These are phyloP conservation scores for Parotocinclus haroldoi DNA, from an alignment of 2,797 vertebrate species.

Conservation along the genomic window DNA sequence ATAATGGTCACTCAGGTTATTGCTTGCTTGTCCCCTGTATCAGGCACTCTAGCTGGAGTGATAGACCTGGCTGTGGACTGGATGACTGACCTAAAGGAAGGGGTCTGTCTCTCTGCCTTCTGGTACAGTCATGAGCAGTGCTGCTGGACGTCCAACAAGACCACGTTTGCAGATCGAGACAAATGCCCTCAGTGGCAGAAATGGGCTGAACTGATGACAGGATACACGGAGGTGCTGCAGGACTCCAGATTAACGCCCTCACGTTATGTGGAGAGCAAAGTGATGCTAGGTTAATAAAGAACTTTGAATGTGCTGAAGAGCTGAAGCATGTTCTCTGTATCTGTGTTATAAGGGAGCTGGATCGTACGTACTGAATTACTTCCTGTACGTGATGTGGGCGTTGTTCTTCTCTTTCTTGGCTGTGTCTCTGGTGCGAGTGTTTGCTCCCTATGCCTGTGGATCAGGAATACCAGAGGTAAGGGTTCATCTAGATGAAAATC, in stretches of 20 bases:
- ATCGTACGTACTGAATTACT: slow-evolving; percentile 92
- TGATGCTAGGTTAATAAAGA: no score
- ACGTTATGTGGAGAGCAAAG: no score
- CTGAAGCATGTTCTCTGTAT: not conserved
- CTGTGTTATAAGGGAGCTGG: slow-evolving; percentile 79
- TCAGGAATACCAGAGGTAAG: slow-evolving; percentile 96
- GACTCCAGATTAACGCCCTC: not conserved
- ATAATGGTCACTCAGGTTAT: not conserved
- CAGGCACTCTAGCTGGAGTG: slow-evolving; percentile 92
- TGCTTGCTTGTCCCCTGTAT: not conserved
- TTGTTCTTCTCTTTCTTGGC: slow-evolving; percentile 92
- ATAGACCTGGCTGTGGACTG: slow-evolving; percentile 97
- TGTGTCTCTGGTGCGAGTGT: slow-evolving; percentile 92
- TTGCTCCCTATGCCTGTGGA: slow-evolving; percentile 95
- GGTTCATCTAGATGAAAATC: no score
- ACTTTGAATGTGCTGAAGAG: not conserved
- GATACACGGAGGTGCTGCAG: slow-evolving; percentile 76
- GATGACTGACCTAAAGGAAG: slow-evolving; percentile 98
- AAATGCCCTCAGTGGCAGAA: slow-evolving; percentile 97
- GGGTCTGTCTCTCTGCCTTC: slow-evolving; percentile 90
- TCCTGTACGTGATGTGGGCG: slow-evolving; percentile 92
- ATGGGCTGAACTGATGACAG: slow-evolving; percentile 93
- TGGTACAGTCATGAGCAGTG: slow-evolving; percentile 98
- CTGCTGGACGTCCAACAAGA: slow-evolving; percentile 95
- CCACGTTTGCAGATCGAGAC: slow-evolving; percentile 92